Percentiles rank a stretch among this genome's conserved stretches.
These are phyloP conservation scores for Oryzias javanicus DNA, from an alignment of 2,113 vertebrate species.

Conservation along the genomic window DNA sequence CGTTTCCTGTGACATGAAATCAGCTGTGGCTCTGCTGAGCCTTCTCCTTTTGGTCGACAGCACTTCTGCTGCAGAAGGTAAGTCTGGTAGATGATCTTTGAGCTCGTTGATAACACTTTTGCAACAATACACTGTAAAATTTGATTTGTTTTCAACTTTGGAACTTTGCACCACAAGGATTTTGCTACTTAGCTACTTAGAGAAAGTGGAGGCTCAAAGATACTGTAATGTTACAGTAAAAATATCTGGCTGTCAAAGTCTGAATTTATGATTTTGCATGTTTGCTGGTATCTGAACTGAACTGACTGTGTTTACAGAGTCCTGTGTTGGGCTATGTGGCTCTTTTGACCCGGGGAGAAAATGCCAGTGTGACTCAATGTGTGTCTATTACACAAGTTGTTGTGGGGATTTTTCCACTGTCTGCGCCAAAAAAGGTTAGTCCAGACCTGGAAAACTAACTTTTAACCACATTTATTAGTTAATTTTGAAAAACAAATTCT, in stretches of 20 bases:
- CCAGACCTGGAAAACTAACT: background rate
- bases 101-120: background rate
- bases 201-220: background rate
- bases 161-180: too few species aligned
- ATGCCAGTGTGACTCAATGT: constrained; percentile 92
- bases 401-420: constrained; percentile 78
- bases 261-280: background rate
- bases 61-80: constrained; percentile 72
- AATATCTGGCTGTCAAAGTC: too few species aligned
- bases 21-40: constrained; percentile 61
- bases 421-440: constrained; percentile 85
- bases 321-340: constrained; percentile 83
- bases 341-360: constrained; percentile 76
- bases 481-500: too few species aligned
- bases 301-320: constrained; percentile 72
- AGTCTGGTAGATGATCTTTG: background rate
- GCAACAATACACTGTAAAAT: too few species aligned
- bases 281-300: background rate
- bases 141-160: too few species aligned
- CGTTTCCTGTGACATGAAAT: constrained; percentile 60
- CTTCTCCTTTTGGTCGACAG: constrained; percentile 58
- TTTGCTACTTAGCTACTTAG: too few species aligned
- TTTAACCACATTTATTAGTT: too few species aligned
- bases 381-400: constrained; percentile 90
- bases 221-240: background rate